These are phyloP conservation scores for Aviceda subcristata DNA, from an alignment of 2,113 vertebrate species.

Conservation along the genomic window DNA sequence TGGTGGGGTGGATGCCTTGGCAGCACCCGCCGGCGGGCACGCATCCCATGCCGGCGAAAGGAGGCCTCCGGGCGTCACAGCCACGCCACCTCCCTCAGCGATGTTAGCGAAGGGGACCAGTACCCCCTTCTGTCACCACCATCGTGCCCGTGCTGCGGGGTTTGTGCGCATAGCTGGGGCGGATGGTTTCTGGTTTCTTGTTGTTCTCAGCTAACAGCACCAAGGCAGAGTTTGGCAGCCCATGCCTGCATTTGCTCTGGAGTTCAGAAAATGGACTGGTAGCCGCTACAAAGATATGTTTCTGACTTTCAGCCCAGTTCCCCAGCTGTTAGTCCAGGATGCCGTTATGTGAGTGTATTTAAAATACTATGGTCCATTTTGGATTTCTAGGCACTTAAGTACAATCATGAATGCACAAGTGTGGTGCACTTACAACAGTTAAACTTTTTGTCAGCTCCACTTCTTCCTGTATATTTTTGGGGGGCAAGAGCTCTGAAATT, in stretches of 20 bases:
- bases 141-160: accelerated
- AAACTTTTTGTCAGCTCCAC: background rate
- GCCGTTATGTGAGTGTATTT: background rate
- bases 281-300: background rate
- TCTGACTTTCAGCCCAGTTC: background rate
- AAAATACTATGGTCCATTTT: background rate
- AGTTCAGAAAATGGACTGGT: background rate
- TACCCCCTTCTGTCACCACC: background rate
- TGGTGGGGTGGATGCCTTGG: background rate
- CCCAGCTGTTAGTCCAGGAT: background rate
- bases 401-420: background rate
- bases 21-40: background rate
- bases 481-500: background rate
- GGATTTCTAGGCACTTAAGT: background rate
- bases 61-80: background rate
- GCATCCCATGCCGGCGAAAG: background rate
- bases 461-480: background rate
- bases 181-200: background rate
- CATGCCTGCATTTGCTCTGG: background rate
- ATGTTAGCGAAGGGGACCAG: accelerated
- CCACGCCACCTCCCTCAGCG: background rate
- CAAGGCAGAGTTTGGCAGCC: background rate
- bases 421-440: background rate
- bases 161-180: accelerated
- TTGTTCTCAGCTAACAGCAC: accelerated